phyloP scores from a whole-genome alignment of 2,888 invertebrate genomes.

The Mactromeris polynyma region DNA sequence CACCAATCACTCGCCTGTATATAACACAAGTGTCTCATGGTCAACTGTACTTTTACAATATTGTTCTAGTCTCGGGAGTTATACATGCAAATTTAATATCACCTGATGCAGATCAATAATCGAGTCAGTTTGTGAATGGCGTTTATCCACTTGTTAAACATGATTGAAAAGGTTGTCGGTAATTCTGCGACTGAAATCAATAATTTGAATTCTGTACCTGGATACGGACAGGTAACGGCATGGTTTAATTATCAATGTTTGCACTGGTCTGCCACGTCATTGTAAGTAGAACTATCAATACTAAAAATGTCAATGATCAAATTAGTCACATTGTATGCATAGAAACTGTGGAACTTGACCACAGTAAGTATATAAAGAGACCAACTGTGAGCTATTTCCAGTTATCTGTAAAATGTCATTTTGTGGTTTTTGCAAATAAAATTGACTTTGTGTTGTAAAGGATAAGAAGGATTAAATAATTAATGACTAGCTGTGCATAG shows the following conservation, averaged over 20 bases:
- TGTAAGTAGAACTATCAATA: background rate
- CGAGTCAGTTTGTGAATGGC: slow-evolving; percentile 2
- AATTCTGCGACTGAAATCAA: background rate
- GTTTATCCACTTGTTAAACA: slow-evolving; percentile 9
- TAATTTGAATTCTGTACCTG: slow-evolving; percentile 2
- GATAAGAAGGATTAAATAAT: too few relatives aligned
- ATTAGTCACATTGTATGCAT: background rate
- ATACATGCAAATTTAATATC: background rate
- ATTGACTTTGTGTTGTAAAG: too few relatives aligned
- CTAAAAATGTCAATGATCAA: background rate
- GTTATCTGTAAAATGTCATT: too few relatives aligned
- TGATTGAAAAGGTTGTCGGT: background rate
- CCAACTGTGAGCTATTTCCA: too few relatives aligned
- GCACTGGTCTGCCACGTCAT: background rate
- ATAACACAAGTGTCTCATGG: too few relatives aligned
- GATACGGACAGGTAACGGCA: background rate
- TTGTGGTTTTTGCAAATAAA: too few relatives aligned
- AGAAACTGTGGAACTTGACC: background rate
- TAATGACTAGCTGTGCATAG: too few relatives aligned
- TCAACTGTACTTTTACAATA: too few relatives aligned
- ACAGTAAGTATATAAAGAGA: background rate
- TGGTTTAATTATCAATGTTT: background rate
- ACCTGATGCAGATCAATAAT: background rate
- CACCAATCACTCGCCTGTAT: too few relatives aligned
- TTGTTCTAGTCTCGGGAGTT: too few relatives aligned